Conservation (phyloP, 2,888 invertebrate species). For the Gibbula magus region DNA sequence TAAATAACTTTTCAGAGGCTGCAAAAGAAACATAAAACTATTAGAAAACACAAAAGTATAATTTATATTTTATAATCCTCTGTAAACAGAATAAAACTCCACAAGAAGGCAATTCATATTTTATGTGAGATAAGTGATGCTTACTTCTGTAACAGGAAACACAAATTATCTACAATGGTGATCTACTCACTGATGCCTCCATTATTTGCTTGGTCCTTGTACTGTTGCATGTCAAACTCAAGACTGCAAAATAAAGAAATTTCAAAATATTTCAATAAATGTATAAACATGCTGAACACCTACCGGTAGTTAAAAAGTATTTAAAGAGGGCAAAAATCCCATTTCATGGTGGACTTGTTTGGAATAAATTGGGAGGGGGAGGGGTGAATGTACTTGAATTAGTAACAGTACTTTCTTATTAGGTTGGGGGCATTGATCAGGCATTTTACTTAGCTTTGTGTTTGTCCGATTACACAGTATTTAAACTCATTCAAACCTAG, state of each 20-base stretch:
- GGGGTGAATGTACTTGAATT: too few species aligned
- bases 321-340: too few species aligned
- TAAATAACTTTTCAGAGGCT: constrained; percentile 58
- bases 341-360: too few species aligned
- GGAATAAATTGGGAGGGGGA: too few species aligned
- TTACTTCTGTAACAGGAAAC: background rate
- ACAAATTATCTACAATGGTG: background rate
- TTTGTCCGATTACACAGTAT: too few species aligned
- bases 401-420: too few species aligned
- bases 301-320: too few species aligned
- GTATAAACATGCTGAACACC: background rate
- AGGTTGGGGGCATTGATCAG: too few species aligned
- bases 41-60: background rate
- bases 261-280: background rate
- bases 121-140: background rate
- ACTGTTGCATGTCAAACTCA: constrained; percentile 60
- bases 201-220: constrained; percentile 53
- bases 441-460: too few species aligned
- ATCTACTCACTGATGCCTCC: constrained; percentile 61
- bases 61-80: background rate
- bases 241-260: constrained; percentile 53
- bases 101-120: background rate
- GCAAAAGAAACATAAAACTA: constrained; percentile 30
- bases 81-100: background rate
- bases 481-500: background rate